phyloP scores from a whole-genome alignment of 2,888 invertebrate species.

The Venusia cambrica region DNA sequence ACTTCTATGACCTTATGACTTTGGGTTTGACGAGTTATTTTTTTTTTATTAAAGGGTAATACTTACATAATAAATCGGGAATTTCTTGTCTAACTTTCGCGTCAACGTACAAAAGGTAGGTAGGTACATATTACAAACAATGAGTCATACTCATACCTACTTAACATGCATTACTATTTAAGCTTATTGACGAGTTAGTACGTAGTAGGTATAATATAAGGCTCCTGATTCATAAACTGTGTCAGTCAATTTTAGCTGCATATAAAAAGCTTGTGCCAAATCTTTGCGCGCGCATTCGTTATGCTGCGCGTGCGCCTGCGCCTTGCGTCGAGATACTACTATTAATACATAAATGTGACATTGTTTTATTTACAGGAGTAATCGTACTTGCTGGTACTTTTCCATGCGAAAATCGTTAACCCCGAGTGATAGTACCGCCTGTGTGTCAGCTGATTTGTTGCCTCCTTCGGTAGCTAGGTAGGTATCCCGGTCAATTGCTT shows the following conservation, averaged over 20 bases:
- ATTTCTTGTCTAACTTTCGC: too few species aligned
- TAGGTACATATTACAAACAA: not conserved
- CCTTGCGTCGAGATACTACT: constrained; percentile 50
- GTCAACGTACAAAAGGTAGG: too few species aligned
- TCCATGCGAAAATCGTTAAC: constrained; percentile 74
- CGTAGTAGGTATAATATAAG: too few species aligned
- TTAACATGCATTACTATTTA: too few species aligned
- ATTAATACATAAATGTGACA: constrained; percentile 70
- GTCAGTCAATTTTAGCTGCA: constrained; percentile 57
- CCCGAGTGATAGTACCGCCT: constrained; percentile 38
- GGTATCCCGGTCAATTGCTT: constrained; percentile 21
- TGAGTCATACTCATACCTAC: too few species aligned
- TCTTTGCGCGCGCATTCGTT: constrained; percentile 41
- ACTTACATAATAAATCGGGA: too few species aligned
- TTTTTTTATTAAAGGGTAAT: too few species aligned
- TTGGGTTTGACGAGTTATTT: too few species aligned
- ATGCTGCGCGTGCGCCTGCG: constrained; percentile 37
- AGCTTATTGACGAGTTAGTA: too few species aligned
- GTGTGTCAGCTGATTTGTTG: constrained; percentile 17
- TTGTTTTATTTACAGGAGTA: constrained; percentile 61
- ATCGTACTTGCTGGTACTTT: constrained; percentile 59
- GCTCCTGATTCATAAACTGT: constrained; percentile 45
- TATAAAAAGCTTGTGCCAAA: constrained; percentile 60
- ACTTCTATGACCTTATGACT: constrained; percentile 17
- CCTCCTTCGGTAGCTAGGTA: constrained; percentile 22